Percentiles rank a stretch among this genome's conserved stretches.
Evolutionary conservation across 2,888 invertebrate species (phyloP).

Genomic region (Rhagonycha fulva): DNA sequence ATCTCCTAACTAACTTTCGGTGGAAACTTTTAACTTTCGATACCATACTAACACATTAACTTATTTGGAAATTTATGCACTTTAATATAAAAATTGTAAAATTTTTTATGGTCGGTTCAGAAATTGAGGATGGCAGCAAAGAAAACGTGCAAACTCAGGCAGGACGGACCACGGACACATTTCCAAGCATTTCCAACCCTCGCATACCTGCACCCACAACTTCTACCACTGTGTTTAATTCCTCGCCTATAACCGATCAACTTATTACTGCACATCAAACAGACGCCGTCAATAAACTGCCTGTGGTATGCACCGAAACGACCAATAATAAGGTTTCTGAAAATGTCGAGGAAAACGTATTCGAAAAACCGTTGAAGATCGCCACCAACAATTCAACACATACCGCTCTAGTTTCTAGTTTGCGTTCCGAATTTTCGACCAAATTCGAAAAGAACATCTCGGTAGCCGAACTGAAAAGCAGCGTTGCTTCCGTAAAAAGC

Average conservation of each 20-base stretch:
- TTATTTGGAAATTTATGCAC: conserved; percentile 41
- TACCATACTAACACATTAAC: conserved; percentile 49
- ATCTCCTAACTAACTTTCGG: conserved; percentile 52
- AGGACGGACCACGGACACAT: conserved; percentile 56
- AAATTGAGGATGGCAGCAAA: conserved; percentile 54
- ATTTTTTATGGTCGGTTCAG: conserved; percentile 55
- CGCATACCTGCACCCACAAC: conserved; percentile 51
- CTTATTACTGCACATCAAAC: conserved; percentile 37
- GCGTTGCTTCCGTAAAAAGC: conserved; percentile 47
- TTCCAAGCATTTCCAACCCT: conserved; percentile 49
- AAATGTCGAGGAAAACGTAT: conserved; percentile 26
- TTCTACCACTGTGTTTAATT: conserved; percentile 51
- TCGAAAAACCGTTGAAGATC: conserved; percentile 44
- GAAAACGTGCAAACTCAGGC: conserved; percentile 54
- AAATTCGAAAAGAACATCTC: conserved; percentile 42
- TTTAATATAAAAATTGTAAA: conserved; percentile 48
- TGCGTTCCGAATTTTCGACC: conserved; percentile 44
- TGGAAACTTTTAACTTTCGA: conserved; percentile 48
- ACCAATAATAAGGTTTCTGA: conserved; percentile 21
- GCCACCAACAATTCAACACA: conserved; percentile 45
- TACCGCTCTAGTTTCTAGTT: conserved; percentile 45
- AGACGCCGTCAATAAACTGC: conserved; percentile 33
- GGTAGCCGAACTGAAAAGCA: conserved; percentile 46
- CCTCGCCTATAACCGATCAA: conserved; percentile 32
- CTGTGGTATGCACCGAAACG: conserved; percentile 24